phyloP scores from a whole-genome alignment of 2,113 vertebrate species.

The Rhinoderma darwinii region DNA sequence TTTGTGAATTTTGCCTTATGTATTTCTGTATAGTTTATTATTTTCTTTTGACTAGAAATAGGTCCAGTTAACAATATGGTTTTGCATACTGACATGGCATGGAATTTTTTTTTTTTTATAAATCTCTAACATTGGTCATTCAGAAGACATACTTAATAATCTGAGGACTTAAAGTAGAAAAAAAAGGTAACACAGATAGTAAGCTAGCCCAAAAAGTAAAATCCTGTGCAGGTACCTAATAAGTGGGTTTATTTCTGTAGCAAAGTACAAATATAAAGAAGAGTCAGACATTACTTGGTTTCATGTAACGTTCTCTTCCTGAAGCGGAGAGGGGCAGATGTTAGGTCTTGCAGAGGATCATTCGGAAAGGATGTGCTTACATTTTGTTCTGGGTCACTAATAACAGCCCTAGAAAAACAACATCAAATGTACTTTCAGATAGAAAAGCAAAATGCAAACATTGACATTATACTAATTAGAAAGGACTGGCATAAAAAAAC shows the following conservation, averaged over 20 bases:
- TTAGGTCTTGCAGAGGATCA: slow-evolving; percentile 58
- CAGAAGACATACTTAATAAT: too few relatives aligned
- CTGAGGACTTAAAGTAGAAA: too few relatives aligned
- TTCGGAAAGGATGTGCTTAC: slow-evolving; percentile 8
- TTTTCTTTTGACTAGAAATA: too few relatives aligned
- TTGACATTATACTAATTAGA: slow-evolving; percentile 31
- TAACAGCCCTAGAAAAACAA: slow-evolving; percentile 73
- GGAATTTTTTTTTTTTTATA: too few relatives aligned
- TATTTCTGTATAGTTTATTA: too few relatives aligned
- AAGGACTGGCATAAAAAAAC: not conserved
- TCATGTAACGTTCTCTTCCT: slow-evolving; percentile 76
- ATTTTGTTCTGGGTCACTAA: slow-evolving; percentile 83
- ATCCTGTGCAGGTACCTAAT: not conserved
- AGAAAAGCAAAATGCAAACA: slow-evolving; percentile 36
- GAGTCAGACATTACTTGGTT: slow-evolving; percentile 69
- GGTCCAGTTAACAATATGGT: too few relatives aligned
- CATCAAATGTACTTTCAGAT: slow-evolving; percentile 50
- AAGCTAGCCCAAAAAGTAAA: too few relatives aligned
- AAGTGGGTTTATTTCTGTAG: not conserved
- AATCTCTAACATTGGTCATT: too few relatives aligned
- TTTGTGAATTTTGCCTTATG: too few relatives aligned
- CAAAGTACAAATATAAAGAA: not conserved
- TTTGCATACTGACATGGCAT: too few relatives aligned
- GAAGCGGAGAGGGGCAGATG: slow-evolving; percentile 61
- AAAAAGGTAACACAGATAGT: too few relatives aligned